Evolutionary conservation across 2,113 vertebrate species (phyloP).

Genomic region (Hirundichthys speculiger): DNA sequence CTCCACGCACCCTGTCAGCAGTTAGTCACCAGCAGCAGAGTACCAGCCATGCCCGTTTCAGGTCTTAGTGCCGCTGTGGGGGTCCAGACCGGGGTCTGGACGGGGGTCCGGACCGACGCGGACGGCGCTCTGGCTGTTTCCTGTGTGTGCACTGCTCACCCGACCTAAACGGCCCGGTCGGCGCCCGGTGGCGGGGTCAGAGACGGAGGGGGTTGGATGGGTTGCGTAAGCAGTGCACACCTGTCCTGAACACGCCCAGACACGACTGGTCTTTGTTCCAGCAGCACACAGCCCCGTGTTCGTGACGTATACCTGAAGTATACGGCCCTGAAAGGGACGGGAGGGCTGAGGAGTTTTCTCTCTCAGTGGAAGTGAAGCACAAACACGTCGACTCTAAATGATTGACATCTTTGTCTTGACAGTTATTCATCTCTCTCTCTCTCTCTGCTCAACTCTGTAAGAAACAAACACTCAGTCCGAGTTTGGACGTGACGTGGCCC

Average conservation of each 20-base stretch:
- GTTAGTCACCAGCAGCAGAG: conserved; percentile 70
- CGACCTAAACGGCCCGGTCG: conserved; percentile 13
- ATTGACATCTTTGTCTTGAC: neutral
- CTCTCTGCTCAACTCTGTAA: conserved; percentile 44
- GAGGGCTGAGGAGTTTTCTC: conserved; percentile 28
- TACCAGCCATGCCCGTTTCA: conserved; percentile 66
- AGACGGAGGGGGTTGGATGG: neutral
- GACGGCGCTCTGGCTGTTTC: conserved; percentile 54
- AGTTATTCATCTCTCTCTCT: conserved; percentile 13
- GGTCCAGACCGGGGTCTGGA: conserved; percentile 45
- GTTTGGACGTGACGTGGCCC: conserved; percentile 77
- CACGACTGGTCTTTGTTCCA: conserved; percentile 31
- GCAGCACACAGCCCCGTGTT: conserved; percentile 25
- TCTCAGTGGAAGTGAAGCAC: conserved; percentile 59
- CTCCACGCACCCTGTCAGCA: conserved; percentile 81
- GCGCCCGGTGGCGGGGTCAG: neutral
- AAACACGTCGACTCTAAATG: neutral
- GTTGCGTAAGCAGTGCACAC: conserved; percentile 73
- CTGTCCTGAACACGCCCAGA: conserved; percentile 31
- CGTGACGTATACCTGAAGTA: conserved; percentile 45
- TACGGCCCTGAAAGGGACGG: conserved; percentile 24
- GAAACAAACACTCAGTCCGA: conserved; percentile 84
- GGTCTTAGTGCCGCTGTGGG: conserved; percentile 66
- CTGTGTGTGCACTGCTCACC: conserved; percentile 72
- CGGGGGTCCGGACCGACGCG: conserved; percentile 28